Evolutionary conservation across 2,797 vertebrate species (phyloP), one percentile per base, ranked within the genome.

Genomic region (Otus scops): DNA sequence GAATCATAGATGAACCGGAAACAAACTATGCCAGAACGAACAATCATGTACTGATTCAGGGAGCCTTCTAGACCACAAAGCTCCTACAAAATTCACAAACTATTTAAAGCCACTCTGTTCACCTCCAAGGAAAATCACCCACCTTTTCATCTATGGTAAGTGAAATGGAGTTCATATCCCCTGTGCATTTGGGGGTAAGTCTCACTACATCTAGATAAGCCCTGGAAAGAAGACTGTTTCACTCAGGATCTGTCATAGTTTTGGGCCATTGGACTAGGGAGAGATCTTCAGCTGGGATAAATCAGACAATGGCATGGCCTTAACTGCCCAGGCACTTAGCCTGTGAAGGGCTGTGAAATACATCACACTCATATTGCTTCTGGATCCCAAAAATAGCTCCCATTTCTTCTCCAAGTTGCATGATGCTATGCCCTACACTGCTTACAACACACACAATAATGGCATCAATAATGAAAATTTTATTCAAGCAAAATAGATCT

Each of bases 1-100:
- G 45, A 51, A 77, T 54, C 24, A 80, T 0, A n/a, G 21, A 75
- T 51, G 41, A 93, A 20, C 24, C 3, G 1, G 48, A 91, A 93
- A 89, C 2, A 0, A 70, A n/a, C 39, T 59, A 26, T 14, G 26
- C 19, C 70, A 60, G 30, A 74, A 39, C 2, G 19, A 45, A 71
- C 0, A 3, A 13, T 39, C 5, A 2, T 7, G 15, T 11, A 75
- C 22, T 13, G 21, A 88, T 23, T 54, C 50, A 74, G 17, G 11
- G 7, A 78, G 57, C 18, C n/a, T 85, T 85, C 75, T 27, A 82
- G 63, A 59, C 23, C 2, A 6, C 54, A 38, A 63, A 39, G 20
- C 8, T 89, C 51, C 56, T n/a, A 38, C 11, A 80, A 47, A 80
- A 89, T 56, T 79, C 27, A 22, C 23, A 0, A 41, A 56, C 13